A percentile compares a stretch with the other conserved stretches of the same genome.
Conservation (phyloP, 2,113 vertebrate genomes). For the Misgurnus mizolepis region DNA sequence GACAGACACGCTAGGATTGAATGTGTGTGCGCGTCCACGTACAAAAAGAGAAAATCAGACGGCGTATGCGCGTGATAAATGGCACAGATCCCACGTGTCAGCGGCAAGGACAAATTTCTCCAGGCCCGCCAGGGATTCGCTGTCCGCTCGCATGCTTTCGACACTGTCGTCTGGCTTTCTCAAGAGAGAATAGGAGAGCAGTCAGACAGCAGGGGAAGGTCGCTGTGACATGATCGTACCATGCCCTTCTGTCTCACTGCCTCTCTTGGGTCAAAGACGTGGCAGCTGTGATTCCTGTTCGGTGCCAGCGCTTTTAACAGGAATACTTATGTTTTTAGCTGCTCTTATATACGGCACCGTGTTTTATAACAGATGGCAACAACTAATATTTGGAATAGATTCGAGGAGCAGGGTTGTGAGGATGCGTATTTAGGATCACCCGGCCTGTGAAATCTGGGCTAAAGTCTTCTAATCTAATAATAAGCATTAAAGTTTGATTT, state of each 20-base stretch:
- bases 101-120: constrained; percentile 50
- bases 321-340: constrained; percentile 39
- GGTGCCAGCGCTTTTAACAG: constrained; percentile 15
- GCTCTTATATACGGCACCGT: constrained; percentile 4
- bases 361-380: constrained; percentile 41
- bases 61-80: constrained; percentile 42
- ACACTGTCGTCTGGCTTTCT: constrained; percentile 23
- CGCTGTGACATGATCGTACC: constrained; percentile 9
- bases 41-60: constrained; percentile 29
- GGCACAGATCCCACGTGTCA: constrained; percentile 40
- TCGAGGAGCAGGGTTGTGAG: neutral
- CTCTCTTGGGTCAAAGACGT: constrained; percentile 32
- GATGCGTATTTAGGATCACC: neutral
- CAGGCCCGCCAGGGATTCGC: constrained; percentile 27
- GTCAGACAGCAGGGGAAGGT: constrained; percentile 12
- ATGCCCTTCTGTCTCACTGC: constrained; percentile 17
- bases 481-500: too few species aligned
- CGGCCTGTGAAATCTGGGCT: too few species aligned
- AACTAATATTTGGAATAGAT: constrained; percentile 27
- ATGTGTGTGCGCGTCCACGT: constrained; percentile 34
- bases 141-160: constrained; percentile 42
- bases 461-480: too few species aligned
- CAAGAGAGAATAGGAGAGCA: constrained; percentile 21
- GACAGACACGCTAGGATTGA: neutral
- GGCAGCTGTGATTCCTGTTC: neutral